Percentiles rank a stretch among this genome's conserved stretches.
Conservation (phyloP, 1,140 invertebrate species). For the Teleopsis dalmanni region DNA sequence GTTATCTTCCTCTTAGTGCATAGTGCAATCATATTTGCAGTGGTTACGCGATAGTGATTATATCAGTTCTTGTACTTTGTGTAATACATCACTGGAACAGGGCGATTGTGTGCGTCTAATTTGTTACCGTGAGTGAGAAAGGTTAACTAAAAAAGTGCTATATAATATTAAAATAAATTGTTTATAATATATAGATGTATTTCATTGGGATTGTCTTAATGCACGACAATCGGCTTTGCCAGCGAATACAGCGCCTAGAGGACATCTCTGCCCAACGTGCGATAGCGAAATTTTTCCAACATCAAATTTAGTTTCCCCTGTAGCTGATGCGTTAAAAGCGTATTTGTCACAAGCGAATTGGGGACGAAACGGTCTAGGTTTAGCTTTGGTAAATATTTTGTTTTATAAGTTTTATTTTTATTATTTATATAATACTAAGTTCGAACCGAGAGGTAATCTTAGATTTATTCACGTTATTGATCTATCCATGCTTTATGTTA, state of each 20-base stretch:
- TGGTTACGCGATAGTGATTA: slow-evolving; percentile 98
- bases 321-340: slow-evolving; percentile 36
- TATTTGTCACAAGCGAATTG: slow-evolving; percentile 35
- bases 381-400: slow-evolving; percentile 27
- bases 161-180: background rate
- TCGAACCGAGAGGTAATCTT: no score
- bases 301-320: slow-evolving; percentile 38
- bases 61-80: slow-evolving; percentile 82
- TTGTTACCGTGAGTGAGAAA: slow-evolving; percentile 65
- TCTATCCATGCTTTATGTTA: no score
- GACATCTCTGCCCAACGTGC: slow-evolving; percentile 37
- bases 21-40: slow-evolving; percentile 93
- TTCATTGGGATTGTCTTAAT: slow-evolving; percentile 42
- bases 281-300: slow-evolving; percentile 36
- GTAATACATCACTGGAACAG: slow-evolving; percentile 66
- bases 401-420: background rate
- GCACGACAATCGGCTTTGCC: slow-evolving; percentile 36
- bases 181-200: slow-evolving; percentile 32
- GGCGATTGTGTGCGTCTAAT: slow-evolving; percentile 82
- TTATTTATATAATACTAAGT: background rate
- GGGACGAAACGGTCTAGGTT: slow-evolving; percentile 40
- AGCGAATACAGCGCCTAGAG: slow-evolving; percentile 37
- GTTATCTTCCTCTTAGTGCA: slow-evolving; percentile 64
- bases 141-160: background rate
- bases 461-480: no score